Evolutionary conservation across 2,888 invertebrate species (phyloP).

Genomic region (Lochmaea crataegi): DNA sequence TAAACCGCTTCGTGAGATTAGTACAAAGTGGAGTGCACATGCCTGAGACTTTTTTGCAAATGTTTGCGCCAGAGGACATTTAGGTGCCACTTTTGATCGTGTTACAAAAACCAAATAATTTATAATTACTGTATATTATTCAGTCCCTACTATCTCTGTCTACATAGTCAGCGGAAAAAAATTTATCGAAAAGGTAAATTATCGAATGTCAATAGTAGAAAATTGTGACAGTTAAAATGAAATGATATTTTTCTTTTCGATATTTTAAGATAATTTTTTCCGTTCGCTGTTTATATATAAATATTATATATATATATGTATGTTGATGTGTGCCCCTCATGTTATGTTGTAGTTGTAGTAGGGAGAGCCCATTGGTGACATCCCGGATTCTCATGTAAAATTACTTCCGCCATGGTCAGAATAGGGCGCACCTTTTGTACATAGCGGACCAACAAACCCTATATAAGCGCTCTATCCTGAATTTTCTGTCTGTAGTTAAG

Average conservation of each 20-base stretch:
- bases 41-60: conserved; percentile 38
- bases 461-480: conserved; percentile 41
- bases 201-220: no score
- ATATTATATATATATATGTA: conserved; percentile 42
- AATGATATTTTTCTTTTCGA: neutral
- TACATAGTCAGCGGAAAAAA: conserved; percentile 36
- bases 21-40: conserved; percentile 61
- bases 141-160: conserved; percentile 55
- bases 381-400: conserved; percentile 54
- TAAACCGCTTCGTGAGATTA: conserved; percentile 49
- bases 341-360: conserved; percentile 58
- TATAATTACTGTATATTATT: conserved; percentile 60
- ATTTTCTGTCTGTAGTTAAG: conserved; percentile 60
- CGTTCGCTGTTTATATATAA: conserved; percentile 15
- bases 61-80: conserved; percentile 41
- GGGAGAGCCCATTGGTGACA: conserved; percentile 29
- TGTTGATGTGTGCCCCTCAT: conserved; percentile 58
- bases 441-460: conserved; percentile 63
- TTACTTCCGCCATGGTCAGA: conserved; percentile 63
- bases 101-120: conserved; percentile 68
- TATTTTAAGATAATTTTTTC: conserved; percentile 1
- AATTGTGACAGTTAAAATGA: neutral
- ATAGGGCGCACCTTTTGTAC: conserved; percentile 58
- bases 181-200: no score
- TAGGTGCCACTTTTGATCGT: conserved; percentile 64